These are phyloP conservation scores for Matsumurasca onukii DNA, from an alignment of 1,140 invertebrate species.

Conservation along the genomic window DNA sequence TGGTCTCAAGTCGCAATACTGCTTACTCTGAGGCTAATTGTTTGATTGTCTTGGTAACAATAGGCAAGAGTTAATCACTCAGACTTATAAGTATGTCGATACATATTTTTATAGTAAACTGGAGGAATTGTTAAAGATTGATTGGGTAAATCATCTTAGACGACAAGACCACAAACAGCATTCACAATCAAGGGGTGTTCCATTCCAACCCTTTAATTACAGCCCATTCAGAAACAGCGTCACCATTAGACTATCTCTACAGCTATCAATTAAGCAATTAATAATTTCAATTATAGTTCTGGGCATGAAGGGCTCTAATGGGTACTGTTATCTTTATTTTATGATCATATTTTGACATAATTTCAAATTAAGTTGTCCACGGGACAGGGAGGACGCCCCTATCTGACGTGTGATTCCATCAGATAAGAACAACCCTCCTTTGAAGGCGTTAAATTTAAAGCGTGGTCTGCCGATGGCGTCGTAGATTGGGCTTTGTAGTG, in stretches of 20 bases:
- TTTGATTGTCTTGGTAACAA: no score
- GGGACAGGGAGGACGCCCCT: neutral
- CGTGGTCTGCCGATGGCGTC: neutral
- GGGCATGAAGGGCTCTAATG: neutral
- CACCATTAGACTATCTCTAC: constrained; percentile 5
- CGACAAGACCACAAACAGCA: no score
- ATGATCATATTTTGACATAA: constrained; percentile 23
- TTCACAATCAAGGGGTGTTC: no score
- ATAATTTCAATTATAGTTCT: constrained; percentile 16
- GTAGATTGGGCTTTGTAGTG: constrained; percentile 3
- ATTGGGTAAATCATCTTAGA: no score
- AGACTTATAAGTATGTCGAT: no score
- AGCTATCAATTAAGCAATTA: constrained; percentile 24
- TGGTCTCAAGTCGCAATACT: no score
- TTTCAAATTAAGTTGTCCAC: constrained; percentile 27
- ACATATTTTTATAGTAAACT: no score
- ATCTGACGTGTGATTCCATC: neutral
- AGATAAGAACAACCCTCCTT: constrained; percentile 24
- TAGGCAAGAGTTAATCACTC: no score
- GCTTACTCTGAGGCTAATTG: no score
- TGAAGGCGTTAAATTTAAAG: constrained; percentile 32
- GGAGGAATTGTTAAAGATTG: no score
- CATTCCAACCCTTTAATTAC: no score
- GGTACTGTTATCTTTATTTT: constrained; percentile 18
- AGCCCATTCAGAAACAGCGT: neutral